Percentiles rank a stretch among this genome's conserved stretches.
These are phyloP conservation scores for Drosophila teissieri DNA, from an alignment of 1,140 invertebrate species.

Conservation along the genomic window DNA sequence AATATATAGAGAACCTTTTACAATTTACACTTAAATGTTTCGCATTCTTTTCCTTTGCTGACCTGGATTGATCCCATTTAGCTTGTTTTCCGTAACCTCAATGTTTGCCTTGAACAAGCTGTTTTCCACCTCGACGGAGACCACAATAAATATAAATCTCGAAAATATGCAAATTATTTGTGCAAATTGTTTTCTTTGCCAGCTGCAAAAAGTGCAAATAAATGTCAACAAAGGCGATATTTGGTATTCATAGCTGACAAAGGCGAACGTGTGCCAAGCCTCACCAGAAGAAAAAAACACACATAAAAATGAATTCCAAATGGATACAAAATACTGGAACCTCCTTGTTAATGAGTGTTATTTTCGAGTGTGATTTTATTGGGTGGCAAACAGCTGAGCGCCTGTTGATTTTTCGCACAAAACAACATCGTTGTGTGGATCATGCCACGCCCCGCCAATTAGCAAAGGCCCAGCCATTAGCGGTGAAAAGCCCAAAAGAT, in stretches of 20 bases:
- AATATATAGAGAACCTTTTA: not conserved
- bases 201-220: conserved; percentile 27
- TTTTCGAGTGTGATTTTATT: conserved; percentile 44
- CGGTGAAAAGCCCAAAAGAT: conserved; percentile 23
- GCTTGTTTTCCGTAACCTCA: conserved; percentile 37
- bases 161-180: conserved; percentile 49
- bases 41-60: not conserved
- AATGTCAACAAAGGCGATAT: conserved; percentile 42
- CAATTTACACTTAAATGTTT: not conserved
- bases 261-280: conserved; percentile 24
- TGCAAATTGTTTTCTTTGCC: conserved; percentile 22
- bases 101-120: conserved; percentile 26
- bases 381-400: conserved; percentile 43
- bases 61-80: conserved; percentile 40
- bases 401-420: conserved; percentile 66
- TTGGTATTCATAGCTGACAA: conserved; percentile 41
- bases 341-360: conserved; percentile 40
- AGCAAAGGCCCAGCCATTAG: conserved; percentile 24
- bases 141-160: conserved; percentile 19
- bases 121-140: conserved; percentile 7
- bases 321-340: conserved; percentile 13
- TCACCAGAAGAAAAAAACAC: conserved; percentile 1
- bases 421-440: conserved; percentile 45
- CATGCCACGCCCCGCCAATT: conserved; percentile 62
- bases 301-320: conserved; percentile 12